Evolutionary conservation across 1,140 invertebrate species (phyloP), one percentile per base, ranked within the genome.

Genomic region (Chironomus tepperi): DNA sequence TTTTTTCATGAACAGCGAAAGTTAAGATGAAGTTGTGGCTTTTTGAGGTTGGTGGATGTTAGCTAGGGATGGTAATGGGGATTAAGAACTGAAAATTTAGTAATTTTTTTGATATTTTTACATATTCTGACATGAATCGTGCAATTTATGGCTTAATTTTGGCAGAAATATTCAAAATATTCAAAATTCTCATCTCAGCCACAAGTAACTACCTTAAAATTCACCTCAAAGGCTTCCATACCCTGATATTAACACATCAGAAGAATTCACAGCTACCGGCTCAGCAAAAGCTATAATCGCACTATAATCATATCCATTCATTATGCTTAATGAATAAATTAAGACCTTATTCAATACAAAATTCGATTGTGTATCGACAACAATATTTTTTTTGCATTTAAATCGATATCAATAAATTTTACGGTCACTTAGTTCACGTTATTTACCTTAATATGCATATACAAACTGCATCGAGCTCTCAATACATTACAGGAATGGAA

Each of bases 271-370:
- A 70, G n/a, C 9, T 21, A 19, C 8, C 65, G 18, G 8, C 18
- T 19, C 8, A 18, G 64, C n/a, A 70, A 70, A 16, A 19, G 19
- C 6, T 5, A 70, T 70, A 18, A 70, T 70, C 65, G 18, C 65
- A 18, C 9, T 10, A 70, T 70, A 70, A 70, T 70, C 16, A 70
- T 70, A 16, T 70, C 16, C 65, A 70, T 70, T 70, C 65, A 70
- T 70, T 70, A 70, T 70, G 65, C 65, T 70, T 70, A 70, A 70
- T 70, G 65, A 70, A 70, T 70, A 70, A 70, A 70, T 70, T 70
- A 70, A 70, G 19, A 19, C 9, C n/a, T 16, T 19, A 9, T 70
- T 70, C 18, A 57, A n/a, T 15, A 57, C 12, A 57, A 57, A 57
- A 57, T 12, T 12, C 47, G 47, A 57, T 57, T 57, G 47, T 57